A percentile compares a stretch with the other conserved stretches of the same genome.
These are phyloP conservation scores for Lepidonotus clava DNA, from an alignment of 2,888 invertebrate species.

Conservation along the genomic window DNA sequence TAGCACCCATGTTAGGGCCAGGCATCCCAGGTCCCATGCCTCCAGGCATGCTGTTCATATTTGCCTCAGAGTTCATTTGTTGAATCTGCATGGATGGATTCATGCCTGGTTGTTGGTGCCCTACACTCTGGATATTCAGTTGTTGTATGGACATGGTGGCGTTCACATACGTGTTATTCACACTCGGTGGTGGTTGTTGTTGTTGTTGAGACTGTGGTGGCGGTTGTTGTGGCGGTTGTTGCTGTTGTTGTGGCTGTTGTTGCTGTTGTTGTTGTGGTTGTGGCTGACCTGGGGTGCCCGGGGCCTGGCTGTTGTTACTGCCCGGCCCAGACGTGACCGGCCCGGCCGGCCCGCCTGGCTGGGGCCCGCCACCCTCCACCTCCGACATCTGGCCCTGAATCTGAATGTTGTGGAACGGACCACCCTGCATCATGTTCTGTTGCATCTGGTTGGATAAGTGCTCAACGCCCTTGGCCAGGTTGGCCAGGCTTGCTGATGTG, in stretches of 20 bases:
- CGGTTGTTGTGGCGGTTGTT: constrained; percentile 66
- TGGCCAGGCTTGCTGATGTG: constrained; percentile 79
- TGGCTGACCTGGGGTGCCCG: constrained; percentile 24
- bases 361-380: constrained; percentile 65
- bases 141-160: constrained; percentile 82
- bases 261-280: constrained; percentile 45
- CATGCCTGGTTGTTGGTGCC: constrained; percentile 66
- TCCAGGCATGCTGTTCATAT: constrained; percentile 58
- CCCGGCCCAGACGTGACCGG: not conserved
- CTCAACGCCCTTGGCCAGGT: constrained; percentile 79
- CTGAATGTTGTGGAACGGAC: constrained; percentile 80
- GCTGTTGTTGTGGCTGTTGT: constrained; percentile 54
- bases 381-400: constrained; percentile 75
- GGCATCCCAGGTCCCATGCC: constrained; percentile 53
- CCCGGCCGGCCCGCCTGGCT: constrained; percentile 58
- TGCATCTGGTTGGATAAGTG: constrained; percentile 80
- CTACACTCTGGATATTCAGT: constrained; percentile 81
- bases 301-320: not conserved
- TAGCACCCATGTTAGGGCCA: not conserved
- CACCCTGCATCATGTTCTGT: constrained; percentile 80
- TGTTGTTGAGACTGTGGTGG: constrained; percentile 56
- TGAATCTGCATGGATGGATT: constrained; percentile 75
- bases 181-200: constrained; percentile 73
- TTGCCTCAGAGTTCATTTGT: constrained; percentile 73
- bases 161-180: constrained; percentile 82